Conservation (phyloP, 2,888 invertebrate species). For the Caenorhabditis parvicauda region DNA sequence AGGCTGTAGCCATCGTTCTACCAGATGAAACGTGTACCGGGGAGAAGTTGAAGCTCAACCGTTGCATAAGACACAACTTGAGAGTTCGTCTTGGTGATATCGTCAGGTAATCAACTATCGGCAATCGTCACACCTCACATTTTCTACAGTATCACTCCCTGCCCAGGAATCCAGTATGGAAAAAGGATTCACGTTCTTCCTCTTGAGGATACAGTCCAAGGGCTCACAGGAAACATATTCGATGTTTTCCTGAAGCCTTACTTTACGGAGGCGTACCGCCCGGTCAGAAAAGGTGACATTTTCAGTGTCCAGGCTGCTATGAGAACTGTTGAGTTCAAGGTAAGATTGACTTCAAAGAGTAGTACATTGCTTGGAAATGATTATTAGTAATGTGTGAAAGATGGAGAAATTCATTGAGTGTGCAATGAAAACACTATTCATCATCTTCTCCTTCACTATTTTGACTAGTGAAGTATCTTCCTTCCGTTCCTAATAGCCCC, state of each 20-base stretch:
- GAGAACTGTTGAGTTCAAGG: conserved; percentile 98
- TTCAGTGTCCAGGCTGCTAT: conserved; percentile 96
- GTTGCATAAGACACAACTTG: conserved; percentile 87
- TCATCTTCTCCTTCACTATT: too few relatives aligned
- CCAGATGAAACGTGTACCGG: conserved; percentile 92
- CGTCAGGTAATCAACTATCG: too few relatives aligned
- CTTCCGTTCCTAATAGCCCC: too few relatives aligned
- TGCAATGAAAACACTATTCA: not conserved
- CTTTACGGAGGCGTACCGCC: conserved; percentile 96
- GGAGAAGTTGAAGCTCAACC: conserved; percentile 96
- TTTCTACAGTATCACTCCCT: conserved; percentile 77
- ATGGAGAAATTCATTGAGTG: not conserved
- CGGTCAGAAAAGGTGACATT: conserved; percentile 90
- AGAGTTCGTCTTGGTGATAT: conserved; percentile 92
- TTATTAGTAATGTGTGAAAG: too few relatives aligned
- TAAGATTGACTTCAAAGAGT: too few relatives aligned
- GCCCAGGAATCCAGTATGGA: conserved; percentile 95
- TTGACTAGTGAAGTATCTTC: too few relatives aligned
- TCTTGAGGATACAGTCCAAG: conserved; percentile 97
- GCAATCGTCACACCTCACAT: too few relatives aligned
- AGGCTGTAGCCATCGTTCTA: conserved; percentile 92
- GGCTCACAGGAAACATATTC: conserved; percentile 88
- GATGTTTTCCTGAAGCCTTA: conserved; percentile 98
- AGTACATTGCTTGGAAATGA: too few relatives aligned
- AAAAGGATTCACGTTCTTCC: conserved; percentile 95